Base-by-base conservation (phyloP, 2,113 vertebrate genomes). In the Heterotilapia buettikoferi region DNA sequence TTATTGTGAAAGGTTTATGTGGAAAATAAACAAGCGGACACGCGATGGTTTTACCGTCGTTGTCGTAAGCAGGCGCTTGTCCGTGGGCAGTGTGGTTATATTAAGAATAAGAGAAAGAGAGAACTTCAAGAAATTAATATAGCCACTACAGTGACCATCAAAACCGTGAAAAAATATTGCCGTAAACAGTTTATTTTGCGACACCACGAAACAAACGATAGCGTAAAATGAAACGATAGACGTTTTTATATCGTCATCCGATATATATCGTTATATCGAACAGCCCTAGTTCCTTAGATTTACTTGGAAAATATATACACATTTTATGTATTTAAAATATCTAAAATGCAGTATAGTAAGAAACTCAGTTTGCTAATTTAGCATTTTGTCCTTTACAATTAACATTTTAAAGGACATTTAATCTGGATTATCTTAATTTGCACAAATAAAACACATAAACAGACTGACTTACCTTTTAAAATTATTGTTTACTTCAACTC, bases 11-110 rank as follows among this genome's bases (percentile, higher is more conserved):
- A 54, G 52, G 52, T 21, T 53, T 21, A 53, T 6, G n/a, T 53
- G n/a, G n/a, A 53, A 53, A 21, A 53, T 21, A 6, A 53, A 53
- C n/a, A 53, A 53, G 52, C 5, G 5, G 52, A 53, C 52, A 53
- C 0, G 5, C 5, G 0, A 3, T 21, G n/a, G 52, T 54, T 0
- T 56, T 56, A 12, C 53, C 21, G 2, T 56, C 0, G 4, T 56
- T 53, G n/a, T 53, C 3, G 9, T 11, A 5, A 56, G 1, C 54
- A 57, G 21, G 21, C 4, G 21, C 2, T 56, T 56, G 54, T 56
- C 21, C 4, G 0, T 56, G 21, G 0, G 2, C 21, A 21, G 52
- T 53, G 5, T 53, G 19, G 52, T 53, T 53, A 56, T 56, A 24
- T 56, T 7, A 54, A 56, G 24, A 2, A 7, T 24, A 56, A 24